phyloP scores from a whole-genome alignment of 1,140 invertebrate genomes.

The Atopsyche davidsoni region DNA sequence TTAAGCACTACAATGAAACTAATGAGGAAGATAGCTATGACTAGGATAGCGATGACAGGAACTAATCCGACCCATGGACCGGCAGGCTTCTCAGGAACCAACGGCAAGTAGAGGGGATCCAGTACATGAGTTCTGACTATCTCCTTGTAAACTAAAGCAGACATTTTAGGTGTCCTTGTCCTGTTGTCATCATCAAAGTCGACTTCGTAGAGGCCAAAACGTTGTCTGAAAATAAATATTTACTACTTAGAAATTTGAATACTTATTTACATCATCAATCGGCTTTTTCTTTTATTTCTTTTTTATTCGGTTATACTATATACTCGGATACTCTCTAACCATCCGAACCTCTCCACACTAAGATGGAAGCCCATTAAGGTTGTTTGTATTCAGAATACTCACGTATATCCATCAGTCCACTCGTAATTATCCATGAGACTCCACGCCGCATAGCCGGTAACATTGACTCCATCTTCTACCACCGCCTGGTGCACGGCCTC shows the following conservation, averaged over 20 bases:
- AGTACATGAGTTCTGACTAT: constrained; percentile 46
- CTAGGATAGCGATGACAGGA: constrained; percentile 18
- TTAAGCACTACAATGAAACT: constrained; percentile 29
- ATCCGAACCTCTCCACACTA: too few species aligned
- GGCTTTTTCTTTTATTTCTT: too few species aligned
- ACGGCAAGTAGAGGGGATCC: constrained; percentile 39
- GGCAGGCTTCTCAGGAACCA: constrained; percentile 20
- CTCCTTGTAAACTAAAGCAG: constrained; percentile 50
- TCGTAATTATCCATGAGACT: constrained; percentile 61
- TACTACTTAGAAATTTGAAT: too few species aligned
- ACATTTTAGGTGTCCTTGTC: constrained; percentile 59
- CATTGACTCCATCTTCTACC: constrained; percentile 35
- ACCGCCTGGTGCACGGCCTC: constrained; percentile 30
- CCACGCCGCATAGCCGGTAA: constrained; percentile 56
- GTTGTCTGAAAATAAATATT: constrained; percentile 46
- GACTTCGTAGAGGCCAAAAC: constrained; percentile 63
- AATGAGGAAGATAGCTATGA: constrained; percentile 26
- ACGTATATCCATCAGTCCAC: constrained; percentile 48
- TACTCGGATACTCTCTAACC: too few species aligned
- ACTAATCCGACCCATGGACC: constrained; percentile 24
- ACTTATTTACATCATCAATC: too few species aligned
- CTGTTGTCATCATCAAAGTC: constrained; percentile 57
- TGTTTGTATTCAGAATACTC: too few species aligned
- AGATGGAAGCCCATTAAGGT: too few species aligned
- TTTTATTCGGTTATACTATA: too few species aligned